Evolutionary conservation across 2,797 vertebrate species (phyloP).

Genomic region (Pseudochaenichthys georgianus): DNA sequence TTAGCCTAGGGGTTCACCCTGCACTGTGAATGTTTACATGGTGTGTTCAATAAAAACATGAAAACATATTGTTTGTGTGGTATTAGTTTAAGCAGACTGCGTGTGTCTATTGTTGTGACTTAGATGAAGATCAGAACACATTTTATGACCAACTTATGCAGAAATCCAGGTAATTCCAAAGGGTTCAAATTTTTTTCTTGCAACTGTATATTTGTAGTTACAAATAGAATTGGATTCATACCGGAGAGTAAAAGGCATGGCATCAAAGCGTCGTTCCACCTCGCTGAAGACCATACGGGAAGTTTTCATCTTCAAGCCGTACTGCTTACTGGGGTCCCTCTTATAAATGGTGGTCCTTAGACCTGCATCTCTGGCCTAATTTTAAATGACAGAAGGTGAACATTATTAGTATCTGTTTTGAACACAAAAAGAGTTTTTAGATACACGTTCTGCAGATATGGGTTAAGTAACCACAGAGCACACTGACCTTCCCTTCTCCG

Average conservation of each 20-base stretch:
- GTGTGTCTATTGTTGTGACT: too few relatives aligned
- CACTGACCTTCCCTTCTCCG: constrained; percentile 94
- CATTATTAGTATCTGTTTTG: neutral
- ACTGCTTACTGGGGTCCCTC: constrained; percentile 95
- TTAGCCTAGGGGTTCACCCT: too few relatives aligned
- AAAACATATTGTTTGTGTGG: too few relatives aligned
- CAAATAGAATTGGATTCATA: constrained; percentile 56
- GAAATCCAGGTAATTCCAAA: too few relatives aligned
- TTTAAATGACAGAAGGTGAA: neutral
- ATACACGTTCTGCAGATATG: neutral
- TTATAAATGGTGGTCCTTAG: constrained; percentile 98
- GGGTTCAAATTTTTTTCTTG: too few relatives aligned
- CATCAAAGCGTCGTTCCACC: constrained; percentile 95
- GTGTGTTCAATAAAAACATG: too few relatives aligned
- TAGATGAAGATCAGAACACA: too few relatives aligned
- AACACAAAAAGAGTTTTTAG: neutral
- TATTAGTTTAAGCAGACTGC: too few relatives aligned
- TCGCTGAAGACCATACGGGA: constrained; percentile 98
- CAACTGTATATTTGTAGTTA: too few relatives aligned
- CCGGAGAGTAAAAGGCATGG: constrained; percentile 98
- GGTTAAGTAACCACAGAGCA: neutral
- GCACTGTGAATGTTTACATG: too few relatives aligned
- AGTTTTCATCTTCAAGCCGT: constrained; percentile 98
- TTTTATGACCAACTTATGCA: too few relatives aligned
- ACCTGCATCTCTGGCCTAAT: constrained; percentile 93